Base-by-base conservation (phyloP, 2,797 vertebrate genomes). In the Cirrhinus molitorella region DNA sequence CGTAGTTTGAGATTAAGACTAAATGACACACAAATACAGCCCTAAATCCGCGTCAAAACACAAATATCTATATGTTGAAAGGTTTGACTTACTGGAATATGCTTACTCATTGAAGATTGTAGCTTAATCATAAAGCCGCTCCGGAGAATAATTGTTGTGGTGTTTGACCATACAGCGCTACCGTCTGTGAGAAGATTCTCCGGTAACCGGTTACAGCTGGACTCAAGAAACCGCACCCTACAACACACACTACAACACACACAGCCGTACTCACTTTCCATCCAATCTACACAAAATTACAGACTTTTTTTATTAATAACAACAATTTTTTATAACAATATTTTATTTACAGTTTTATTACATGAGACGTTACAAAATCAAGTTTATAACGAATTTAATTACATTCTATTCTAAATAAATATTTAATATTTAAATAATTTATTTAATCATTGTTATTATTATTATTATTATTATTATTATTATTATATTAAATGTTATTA, bases 81-180 rank as follows among this genome's bases (percentile, higher is more conserved):
- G 12, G 37, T 4, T 5, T 45, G 91, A 99, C 97, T 99, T 96
- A 99, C 97, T 97, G 97, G 97, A 95, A 97, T 97, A 97, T 97
- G 98, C 96, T 97, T 99, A 98, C 97, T 99, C 97, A 99, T 99
- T 99, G 98, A 99, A 98, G 97, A 98, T 96, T 97, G 97, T 98
- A 97, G 96, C 96, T 97, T 97, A 96, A 98, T 97, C 97, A 98
- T 98, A 96, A 96, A 97, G 97, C 96, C 97, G 96, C 96, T 97
- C 94, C 96, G 92, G 94, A 96, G 94, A 94, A 95, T 88, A 84
- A 31, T 73, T 80, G 23, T 91, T 92, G 85, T 75, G 89, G 86
- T 88, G 92, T 89, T 92, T 86, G 91, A 95, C 94, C 95, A 95
- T 95, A 92, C 94, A 94, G 92, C 88, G 87, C 89, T 88, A 91